phyloP scores from a whole-genome alignment of 1,140 invertebrate species.

The Trinorchestia longiramus region DNA sequence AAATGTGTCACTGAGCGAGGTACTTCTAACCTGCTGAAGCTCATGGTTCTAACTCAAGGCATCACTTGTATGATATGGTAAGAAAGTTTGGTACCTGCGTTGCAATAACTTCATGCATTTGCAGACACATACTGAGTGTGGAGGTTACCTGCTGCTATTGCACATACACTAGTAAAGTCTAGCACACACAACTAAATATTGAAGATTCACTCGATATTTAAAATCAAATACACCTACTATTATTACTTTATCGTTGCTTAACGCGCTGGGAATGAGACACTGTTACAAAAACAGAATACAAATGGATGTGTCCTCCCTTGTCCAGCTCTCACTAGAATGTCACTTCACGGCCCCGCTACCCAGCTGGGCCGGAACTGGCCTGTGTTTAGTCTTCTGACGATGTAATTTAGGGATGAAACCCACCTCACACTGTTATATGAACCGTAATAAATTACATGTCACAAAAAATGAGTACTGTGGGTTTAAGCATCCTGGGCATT shows the following conservation, averaged over 20 bases:
- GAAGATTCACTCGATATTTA: not conserved
- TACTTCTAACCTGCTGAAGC: not conserved
- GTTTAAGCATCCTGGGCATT: not conserved
- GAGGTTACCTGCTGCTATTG: not conserved
- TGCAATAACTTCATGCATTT: not conserved
- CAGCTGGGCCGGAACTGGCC: not conserved
- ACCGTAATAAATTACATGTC: not conserved
- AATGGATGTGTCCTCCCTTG: not conserved
- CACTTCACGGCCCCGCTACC: not conserved
- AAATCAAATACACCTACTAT: not conserved
- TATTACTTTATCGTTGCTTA: no score
- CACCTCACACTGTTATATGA: not conserved
- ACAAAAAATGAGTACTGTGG: not conserved
- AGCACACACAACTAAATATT: not conserved
- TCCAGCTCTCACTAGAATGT: not conserved
- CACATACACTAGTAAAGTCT: not conserved
- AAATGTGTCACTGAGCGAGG: not conserved
- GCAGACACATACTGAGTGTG: not conserved
- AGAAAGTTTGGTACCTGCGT: not conserved
- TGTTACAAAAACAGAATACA: not conserved
- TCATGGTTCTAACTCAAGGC: not conserved
- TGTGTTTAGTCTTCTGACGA: not conserved
- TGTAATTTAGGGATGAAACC: not conserved
- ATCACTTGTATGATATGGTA: not conserved
- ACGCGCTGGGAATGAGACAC: not conserved